phyloP scores from a whole-genome alignment of 2,113 vertebrate genomes.

The Salminus brasiliensis region DNA sequence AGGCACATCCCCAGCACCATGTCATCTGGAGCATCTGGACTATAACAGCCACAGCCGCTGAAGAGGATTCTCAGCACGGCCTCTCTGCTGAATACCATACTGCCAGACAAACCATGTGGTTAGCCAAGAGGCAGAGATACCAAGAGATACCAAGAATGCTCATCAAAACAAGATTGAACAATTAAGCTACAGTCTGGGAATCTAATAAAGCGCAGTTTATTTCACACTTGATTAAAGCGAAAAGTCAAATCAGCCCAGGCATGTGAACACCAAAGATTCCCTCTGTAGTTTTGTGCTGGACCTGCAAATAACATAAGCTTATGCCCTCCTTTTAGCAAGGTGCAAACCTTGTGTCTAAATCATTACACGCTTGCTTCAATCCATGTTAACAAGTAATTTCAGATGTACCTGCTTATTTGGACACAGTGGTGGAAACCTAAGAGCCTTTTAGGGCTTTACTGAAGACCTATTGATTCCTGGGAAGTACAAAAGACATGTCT shows the following conservation, averaged over 20 bases:
- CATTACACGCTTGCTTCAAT: too few species aligned
- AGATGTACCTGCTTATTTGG: too few species aligned
- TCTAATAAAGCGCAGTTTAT: background rate
- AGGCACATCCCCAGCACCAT: constrained; percentile 95
- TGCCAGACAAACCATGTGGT: constrained; percentile 55
- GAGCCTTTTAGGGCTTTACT: too few species aligned
- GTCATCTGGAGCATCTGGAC: constrained; percentile 88
- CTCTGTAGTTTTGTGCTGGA: too few species aligned
- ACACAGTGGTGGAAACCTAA: too few species aligned
- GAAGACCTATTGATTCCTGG: too few species aligned
- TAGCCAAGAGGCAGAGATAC: background rate
- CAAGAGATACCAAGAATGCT: background rate
- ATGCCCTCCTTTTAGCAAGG: too few species aligned
- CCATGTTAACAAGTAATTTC: too few species aligned
- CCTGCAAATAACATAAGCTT: too few species aligned
- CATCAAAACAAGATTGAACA: background rate
- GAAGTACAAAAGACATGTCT: too few species aligned
- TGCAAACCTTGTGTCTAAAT: too few species aligned
- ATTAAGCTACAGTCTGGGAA: background rate
- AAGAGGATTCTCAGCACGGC: constrained; percentile 80
- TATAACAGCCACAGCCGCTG: constrained; percentile 87
- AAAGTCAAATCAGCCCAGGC: background rate
- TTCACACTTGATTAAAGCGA: background rate
- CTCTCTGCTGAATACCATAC: constrained; percentile 88
- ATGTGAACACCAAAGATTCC: too few species aligned